These are phyloP conservation scores for Priocnemis perturbator DNA, from an alignment of 2,888 invertebrate genomes.

Conservation along the genomic window DNA sequence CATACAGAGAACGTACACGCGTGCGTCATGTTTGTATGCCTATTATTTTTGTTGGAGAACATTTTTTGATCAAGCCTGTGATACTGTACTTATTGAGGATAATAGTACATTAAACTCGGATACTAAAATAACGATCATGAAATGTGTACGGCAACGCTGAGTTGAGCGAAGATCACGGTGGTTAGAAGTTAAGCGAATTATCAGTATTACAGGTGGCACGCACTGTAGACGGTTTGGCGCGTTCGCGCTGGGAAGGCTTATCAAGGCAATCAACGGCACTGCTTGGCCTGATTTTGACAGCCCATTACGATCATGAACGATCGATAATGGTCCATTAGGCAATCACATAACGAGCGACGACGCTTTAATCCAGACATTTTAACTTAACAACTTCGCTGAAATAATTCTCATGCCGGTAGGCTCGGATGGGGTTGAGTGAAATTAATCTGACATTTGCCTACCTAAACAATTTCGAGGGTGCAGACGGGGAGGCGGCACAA, in stretches of 20 bases:
- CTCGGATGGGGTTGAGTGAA: background rate
- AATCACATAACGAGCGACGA: constrained; percentile 12
- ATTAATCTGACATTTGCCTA: too few species aligned
- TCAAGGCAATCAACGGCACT: background rate
- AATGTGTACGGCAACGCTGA: too few species aligned
- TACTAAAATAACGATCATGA: too few species aligned
- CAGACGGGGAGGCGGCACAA: too few species aligned
- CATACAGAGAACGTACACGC: too few species aligned
- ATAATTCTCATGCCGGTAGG: background rate
- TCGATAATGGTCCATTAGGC: constrained; percentile 31
- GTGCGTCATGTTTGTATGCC: too few species aligned
- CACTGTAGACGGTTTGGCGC: background rate
- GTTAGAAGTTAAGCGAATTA: background rate
- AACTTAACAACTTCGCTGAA: too few species aligned
- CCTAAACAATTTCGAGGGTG: too few species aligned
- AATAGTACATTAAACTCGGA: too few species aligned
- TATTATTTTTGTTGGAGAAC: too few species aligned
- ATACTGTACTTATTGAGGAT: too few species aligned
- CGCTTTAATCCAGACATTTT: constrained; percentile 13
- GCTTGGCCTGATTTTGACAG: constrained; percentile 19
- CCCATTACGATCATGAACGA: constrained; percentile 26
- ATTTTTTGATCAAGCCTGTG: too few species aligned
- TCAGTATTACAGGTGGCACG: background rate
- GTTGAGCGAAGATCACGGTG: background rate
- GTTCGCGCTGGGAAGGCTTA: background rate